Evolutionary conservation across 2,888 invertebrate species (phyloP), one percentile per base, ranked within the genome.

Genomic region (Acheta domesticus): DNA sequence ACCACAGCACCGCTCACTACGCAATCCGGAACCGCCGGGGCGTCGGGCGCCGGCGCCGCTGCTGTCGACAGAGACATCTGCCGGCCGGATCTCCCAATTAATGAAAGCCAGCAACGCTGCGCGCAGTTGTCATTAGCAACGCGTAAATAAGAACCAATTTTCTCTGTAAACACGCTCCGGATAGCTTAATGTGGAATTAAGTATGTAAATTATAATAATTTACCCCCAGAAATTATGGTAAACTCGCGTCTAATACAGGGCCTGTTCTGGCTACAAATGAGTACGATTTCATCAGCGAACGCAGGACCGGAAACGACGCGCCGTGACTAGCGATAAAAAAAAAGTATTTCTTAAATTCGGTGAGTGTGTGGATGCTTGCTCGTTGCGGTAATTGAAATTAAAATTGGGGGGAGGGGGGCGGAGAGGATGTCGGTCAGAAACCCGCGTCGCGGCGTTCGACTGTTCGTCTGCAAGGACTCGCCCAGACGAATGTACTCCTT

Each of bases 51-150:
- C 36, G 36, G 36, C 36, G 36, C 36, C 36, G 36, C 36, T 36
- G 36, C 62, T 62, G 62, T 62, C 62, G 16, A 62, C 62, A 62
- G 62, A 62, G 62, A 62, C 62, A 62, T 62, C 16, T 14, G 62
- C n/a, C n/a, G 62, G 62, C n/a, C 62, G n/a, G 62, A 62, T 62
- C 62, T 62, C 62, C 62, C 62, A 62, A 62, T 62, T 62, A 62
- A 62, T 62, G 62, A 62, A 62, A 62, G 16, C n/a, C 62, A 62
- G 62, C 16, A n/a, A 62, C 62, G 62, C 62, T n/a, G 14, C 62
- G 62, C n/a, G 62, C 16, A 62, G 16, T 62, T 62, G 62, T 62
- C 62, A 62, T 62, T 62, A 62, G 62, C 62, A 62, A 62, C 62
- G 62, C 62, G 62, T 62, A 62, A 62, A 62, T 62, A 62, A 62